Conservation (phyloP, 2,797 vertebrate species). For the Potorous gilbertii region DNA sequence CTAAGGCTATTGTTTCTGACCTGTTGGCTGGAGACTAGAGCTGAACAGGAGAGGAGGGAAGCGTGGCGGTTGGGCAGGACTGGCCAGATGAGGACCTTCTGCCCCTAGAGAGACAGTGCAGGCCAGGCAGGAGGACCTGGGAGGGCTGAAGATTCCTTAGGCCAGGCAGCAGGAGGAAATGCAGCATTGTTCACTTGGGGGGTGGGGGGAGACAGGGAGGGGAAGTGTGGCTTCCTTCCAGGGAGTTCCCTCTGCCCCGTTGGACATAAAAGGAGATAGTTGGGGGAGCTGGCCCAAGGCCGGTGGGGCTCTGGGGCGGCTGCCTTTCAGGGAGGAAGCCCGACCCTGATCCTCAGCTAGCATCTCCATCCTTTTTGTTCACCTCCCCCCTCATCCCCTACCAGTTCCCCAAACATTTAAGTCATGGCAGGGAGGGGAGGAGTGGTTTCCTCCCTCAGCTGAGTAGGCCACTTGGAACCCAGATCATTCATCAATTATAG, state of each 20-base stretch:
- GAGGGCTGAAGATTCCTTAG: slow-evolving; percentile 20
- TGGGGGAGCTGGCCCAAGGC: slow-evolving; percentile 25
- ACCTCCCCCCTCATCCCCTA: background rate
- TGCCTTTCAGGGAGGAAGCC: slow-evolving; percentile 44
- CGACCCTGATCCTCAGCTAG: background rate
- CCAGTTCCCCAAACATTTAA: slow-evolving; percentile 2
- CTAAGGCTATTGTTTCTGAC: background rate
- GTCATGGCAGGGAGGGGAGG: background rate
- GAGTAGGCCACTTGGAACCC: background rate
- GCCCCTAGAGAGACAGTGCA: slow-evolving; percentile 62
- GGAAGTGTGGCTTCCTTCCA: slow-evolving; percentile 42
- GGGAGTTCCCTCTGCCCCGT: slow-evolving; percentile 71
- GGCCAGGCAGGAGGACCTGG: slow-evolving; percentile 53
- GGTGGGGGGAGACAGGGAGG: background rate
- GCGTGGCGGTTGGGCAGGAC: background rate
- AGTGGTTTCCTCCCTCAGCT: background rate
- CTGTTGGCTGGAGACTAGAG: background rate
- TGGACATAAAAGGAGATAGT: slow-evolving; percentile 68
- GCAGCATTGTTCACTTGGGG: slow-evolving; percentile 70
- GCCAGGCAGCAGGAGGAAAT: slow-evolving; percentile 67
- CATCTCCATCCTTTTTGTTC: background rate
- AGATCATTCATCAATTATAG: background rate
- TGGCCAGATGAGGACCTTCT: background rate
- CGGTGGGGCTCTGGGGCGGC: slow-evolving; percentile 2
- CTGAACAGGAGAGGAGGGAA: background rate